Percentiles rank a stretch among this genome's conserved stretches.
Evolutionary conservation across 2,888 invertebrate species (phyloP).

Genomic region (Drosophila parthenogenetica): DNA sequence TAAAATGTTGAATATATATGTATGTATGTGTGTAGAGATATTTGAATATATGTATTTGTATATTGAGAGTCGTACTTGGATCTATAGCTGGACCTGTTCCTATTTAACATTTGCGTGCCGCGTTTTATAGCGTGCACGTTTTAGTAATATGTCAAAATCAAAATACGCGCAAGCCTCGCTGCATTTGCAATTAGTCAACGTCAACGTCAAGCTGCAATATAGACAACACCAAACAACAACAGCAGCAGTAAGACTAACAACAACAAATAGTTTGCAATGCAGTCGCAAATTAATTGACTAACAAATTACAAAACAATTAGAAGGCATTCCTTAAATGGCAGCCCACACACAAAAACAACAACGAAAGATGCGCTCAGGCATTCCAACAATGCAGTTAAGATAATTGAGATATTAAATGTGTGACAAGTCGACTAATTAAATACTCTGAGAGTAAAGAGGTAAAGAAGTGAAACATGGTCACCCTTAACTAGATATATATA

Average conservation of each 20-base stretch:
- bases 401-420: not conserved
- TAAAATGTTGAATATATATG: slow-evolving; percentile 59
- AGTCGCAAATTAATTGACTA: slow-evolving; percentile 76
- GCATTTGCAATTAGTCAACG: slow-evolving; percentile 72
- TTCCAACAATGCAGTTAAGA: slow-evolving; percentile 56
- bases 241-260: slow-evolving; percentile 14
- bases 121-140: slow-evolving; percentile 70
- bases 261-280: slow-evolving; percentile 52
- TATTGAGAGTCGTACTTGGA: slow-evolving; percentile 15
- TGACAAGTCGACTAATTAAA: slow-evolving; percentile 2
- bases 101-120: slow-evolving; percentile 60
- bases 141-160: slow-evolving; percentile 78
- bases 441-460: too few relatives aligned
- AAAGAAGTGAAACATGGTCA: too few relatives aligned
- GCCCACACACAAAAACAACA: slow-evolving; percentile 43
- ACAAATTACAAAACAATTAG: slow-evolving; percentile 81
- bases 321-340: slow-evolving; percentile 73
- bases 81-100: slow-evolving; percentile 53
- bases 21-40: not conserved
- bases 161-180: slow-evolving; percentile 55
- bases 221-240: slow-evolving; percentile 37
- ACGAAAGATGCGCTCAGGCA: slow-evolving; percentile 65
- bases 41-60: slow-evolving; percentile 5
- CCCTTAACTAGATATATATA: too few relatives aligned
- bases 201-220: slow-evolving; percentile 39